phyloP scores from a whole-genome alignment of 2,113 vertebrate genomes.

The Psittacus erithacus region DNA sequence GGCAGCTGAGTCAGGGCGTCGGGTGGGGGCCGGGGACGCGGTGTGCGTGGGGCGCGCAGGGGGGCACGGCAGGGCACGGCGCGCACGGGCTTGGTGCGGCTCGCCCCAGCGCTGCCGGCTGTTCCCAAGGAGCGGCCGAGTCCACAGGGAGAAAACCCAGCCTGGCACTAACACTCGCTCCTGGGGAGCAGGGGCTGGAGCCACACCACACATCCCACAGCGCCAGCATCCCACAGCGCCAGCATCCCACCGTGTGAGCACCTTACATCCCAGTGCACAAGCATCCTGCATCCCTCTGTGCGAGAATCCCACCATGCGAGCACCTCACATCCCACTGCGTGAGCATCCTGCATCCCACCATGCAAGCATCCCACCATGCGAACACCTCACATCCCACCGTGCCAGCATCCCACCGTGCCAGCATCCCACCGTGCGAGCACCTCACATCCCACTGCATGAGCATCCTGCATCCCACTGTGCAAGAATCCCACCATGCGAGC shows the following conservation, averaged over 20 bases:
- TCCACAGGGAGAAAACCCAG: background rate
- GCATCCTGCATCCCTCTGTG: too few species aligned
- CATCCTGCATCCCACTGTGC: too few species aligned
- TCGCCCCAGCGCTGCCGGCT: background rate
- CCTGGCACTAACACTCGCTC: background rate
- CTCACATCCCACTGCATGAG: too few species aligned
- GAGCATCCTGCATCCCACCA: too few species aligned
- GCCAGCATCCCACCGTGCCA: too few species aligned
- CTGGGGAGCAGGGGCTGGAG: accelerated
- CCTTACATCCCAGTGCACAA: accelerated
- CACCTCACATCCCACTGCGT: too few species aligned
- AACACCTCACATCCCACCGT: too few species aligned
- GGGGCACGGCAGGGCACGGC: background rate
- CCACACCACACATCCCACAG: background rate
- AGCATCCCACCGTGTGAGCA: too few species aligned
- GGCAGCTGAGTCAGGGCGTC: conserved; percentile 12
- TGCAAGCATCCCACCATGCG: too few species aligned
- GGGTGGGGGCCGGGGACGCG: background rate
- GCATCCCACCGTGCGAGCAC: accelerated
- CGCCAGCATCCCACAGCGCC: background rate
- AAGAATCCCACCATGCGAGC: too few species aligned
- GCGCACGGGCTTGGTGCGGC: background rate
- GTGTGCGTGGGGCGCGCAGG: background rate
- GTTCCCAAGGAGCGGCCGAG: background rate
- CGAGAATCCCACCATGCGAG: too few species aligned